These are phyloP conservation scores for Cataglyphis livida DNA, from an alignment of 2,888 invertebrate species.

Conservation along the genomic window DNA sequence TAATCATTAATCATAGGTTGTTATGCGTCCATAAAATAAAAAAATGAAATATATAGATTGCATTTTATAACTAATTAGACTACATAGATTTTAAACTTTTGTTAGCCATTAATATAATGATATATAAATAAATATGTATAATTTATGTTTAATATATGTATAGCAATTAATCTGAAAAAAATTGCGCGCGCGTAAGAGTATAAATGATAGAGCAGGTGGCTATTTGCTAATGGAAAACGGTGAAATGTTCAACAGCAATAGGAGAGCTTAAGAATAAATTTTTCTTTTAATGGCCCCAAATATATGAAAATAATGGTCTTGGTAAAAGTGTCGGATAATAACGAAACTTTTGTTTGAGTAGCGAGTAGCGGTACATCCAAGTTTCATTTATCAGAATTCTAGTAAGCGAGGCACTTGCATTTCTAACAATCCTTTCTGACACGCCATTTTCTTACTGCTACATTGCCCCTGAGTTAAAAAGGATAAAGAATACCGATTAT, in stretches of 20 bases:
- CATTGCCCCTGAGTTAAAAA: conserved; percentile 4
- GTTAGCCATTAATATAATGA: neutral
- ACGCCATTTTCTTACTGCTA: neutral
- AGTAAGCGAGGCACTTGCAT: conserved; percentile 18
- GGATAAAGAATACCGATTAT: conserved; percentile 22
- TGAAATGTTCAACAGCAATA: conserved; percentile 4
- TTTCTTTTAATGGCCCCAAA: conserved; percentile 20
- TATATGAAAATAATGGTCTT: conserved; percentile 36
- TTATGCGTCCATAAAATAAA: neutral
- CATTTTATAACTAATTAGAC: neutral
- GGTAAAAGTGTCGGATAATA: conserved; percentile 32
- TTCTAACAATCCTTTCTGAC: conserved; percentile 35
- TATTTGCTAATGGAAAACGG: conserved; percentile 63
- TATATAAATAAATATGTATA: neutral
- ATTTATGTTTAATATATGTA: neutral
- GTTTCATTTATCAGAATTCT: conserved; percentile 38
- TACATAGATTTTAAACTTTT: neutral
- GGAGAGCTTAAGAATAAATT: conserved; percentile 20
- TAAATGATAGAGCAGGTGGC: neutral
- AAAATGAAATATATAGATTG: neutral
- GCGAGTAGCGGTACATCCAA: conserved; percentile 17
- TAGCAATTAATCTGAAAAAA: neutral
- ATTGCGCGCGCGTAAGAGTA: neutral
- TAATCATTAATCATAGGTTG: neutral
- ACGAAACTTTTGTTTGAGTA: conserved; percentile 22